phyloP scores from a whole-genome alignment of 2,113 vertebrate species.

The Reinhardtius hippoglossoides region DNA sequence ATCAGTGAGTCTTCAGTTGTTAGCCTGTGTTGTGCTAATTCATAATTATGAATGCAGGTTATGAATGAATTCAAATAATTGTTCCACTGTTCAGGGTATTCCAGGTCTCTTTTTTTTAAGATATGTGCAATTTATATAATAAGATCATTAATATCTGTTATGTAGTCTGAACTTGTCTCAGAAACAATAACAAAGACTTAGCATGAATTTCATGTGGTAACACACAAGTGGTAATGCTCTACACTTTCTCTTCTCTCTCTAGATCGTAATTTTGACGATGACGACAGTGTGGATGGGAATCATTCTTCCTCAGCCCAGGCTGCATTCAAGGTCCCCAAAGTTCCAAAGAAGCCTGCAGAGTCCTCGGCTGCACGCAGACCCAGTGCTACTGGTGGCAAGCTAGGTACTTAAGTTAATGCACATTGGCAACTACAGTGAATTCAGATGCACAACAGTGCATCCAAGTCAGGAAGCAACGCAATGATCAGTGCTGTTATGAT shows the following conservation, averaged over 20 bases:
- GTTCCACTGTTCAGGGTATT: background rate
- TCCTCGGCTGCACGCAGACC: slow-evolving; percentile 83
- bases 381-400: slow-evolving; percentile 89
- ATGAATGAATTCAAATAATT: background rate
- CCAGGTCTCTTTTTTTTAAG: background rate
- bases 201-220: too few relatives aligned
- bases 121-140: background rate
- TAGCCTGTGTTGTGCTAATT: background rate
- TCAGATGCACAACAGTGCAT: background rate
- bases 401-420: slow-evolving; percentile 80
- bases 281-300: slow-evolving; percentile 97
- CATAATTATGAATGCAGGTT: background rate
- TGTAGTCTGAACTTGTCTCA: background rate
- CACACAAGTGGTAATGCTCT: slow-evolving; percentile 16
- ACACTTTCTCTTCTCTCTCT: slow-evolving; percentile 32
- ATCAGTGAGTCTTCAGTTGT: background rate
- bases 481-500: background rate
- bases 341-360: slow-evolving; percentile 92
- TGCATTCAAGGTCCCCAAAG: slow-evolving; percentile 93
- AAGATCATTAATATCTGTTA: background rate
- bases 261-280: slow-evolving; percentile 99
- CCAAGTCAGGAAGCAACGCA: background rate
- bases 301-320: slow-evolving; percentile 91
- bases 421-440: slow-evolving; percentile 7
- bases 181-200: background rate